A percentile compares a stretch with the other conserved stretches of the same genome.
Evolutionary conservation across 2,888 invertebrate genomes (phyloP).

Genomic region (Ommatoiulus sabulosus): DNA sequence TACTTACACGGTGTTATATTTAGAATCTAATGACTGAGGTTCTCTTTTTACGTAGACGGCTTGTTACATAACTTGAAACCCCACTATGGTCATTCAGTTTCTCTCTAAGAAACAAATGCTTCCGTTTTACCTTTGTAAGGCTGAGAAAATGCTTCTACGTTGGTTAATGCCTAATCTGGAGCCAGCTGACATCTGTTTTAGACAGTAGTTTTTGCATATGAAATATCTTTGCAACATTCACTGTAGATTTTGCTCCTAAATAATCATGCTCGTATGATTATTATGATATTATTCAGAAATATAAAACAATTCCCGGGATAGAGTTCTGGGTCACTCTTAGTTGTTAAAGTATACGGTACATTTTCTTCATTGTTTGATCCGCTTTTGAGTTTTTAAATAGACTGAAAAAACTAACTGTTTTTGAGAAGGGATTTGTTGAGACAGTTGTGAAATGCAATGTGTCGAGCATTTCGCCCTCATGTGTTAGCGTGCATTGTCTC

Average conservation of each 20-base stretch:
- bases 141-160: neutral
- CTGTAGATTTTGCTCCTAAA: too few species aligned
- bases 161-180: neutral
- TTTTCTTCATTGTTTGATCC: neutral
- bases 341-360: neutral
- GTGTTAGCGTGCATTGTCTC: slow-evolving; percentile 7
- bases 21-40: neutral
- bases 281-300: neutral
- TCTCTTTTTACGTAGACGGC: neutral
- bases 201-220: neutral
- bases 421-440: neutral
- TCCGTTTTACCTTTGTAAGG: neutral
- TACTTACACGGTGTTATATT: neutral
- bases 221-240: neutral
- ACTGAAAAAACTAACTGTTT: neutral
- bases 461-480: neutral
- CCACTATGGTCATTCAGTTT: slow-evolving; percentile 14
- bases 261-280: neutral
- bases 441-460: slow-evolving; percentile 22
- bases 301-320: neutral
- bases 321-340: neutral
- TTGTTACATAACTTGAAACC: slow-evolving; percentile 10
- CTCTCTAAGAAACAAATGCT: neutral
- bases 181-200: neutral
- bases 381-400: neutral